phyloP scores from a whole-genome alignment of 1,140 invertebrate genomes.

The Heliothis subflexa region DNA sequence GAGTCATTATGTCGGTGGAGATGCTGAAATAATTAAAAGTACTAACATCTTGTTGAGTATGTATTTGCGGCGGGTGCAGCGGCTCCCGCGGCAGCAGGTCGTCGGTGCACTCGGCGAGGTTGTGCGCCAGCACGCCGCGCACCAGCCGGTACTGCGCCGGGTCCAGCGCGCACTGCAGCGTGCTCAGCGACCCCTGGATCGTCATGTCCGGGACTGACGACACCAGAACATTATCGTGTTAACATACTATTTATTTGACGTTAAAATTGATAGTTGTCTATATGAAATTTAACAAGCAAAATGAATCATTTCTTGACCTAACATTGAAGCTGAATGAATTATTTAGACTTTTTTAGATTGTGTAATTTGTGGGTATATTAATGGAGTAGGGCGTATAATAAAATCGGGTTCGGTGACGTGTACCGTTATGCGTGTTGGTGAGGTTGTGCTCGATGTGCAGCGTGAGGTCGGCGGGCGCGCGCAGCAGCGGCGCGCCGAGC shows the following conservation, averaged over 20 bases:
- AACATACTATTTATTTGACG: background rate
- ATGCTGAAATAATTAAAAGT: too few relatives aligned
- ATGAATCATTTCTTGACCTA: too few relatives aligned
- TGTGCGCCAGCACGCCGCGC: slow-evolving; percentile 95
- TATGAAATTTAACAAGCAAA: too few relatives aligned
- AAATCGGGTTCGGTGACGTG: background rate
- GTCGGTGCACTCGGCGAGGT: slow-evolving; percentile 96
- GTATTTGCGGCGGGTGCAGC: slow-evolving; percentile 62
- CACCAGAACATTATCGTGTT: background rate
- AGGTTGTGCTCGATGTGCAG: slow-evolving; percentile 70
- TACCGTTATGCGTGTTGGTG: slow-evolving; percentile 66
- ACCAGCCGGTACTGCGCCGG: slow-evolving; percentile 95
- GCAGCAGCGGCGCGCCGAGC: slow-evolving; percentile 66
- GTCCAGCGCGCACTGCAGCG: slow-evolving; percentile 94
- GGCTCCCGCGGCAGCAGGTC: slow-evolving; percentile 86
- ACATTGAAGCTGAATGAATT: too few relatives aligned
- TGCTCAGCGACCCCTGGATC: slow-evolving; percentile 94
- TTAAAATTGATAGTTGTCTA: too few relatives aligned
- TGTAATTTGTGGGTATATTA: too few relatives aligned
- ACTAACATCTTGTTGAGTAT: slow-evolving; percentile 12
- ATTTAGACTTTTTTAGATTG: too few relatives aligned
- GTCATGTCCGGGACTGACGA: slow-evolving; percentile 93
- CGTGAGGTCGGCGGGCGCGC: slow-evolving; percentile 63
- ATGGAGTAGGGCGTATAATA: background rate
- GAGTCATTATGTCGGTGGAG: too few relatives aligned